A percentile compares a stretch with the other conserved stretches of the same genome.
phyloP scores from a whole-genome alignment of 2,888 invertebrate species.

The Melinopterus prodromus region DNA sequence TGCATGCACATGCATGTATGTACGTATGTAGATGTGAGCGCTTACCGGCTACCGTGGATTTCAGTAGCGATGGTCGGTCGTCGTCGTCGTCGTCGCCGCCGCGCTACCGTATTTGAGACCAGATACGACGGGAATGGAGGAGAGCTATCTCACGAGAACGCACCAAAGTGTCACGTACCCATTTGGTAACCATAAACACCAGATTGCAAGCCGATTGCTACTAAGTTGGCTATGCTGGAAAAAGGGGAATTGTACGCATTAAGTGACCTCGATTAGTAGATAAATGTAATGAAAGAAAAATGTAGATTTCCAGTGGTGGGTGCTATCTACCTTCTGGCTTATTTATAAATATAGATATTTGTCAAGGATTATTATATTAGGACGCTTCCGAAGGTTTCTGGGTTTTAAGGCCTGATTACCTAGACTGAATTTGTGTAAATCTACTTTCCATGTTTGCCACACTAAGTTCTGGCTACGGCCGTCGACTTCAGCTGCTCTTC shows the following conservation, averaged over 20 bases:
- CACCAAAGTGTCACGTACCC: not conserved
- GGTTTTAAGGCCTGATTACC: no score
- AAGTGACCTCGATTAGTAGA: not conserved
- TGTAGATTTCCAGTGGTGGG: no score
- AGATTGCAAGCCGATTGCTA: not conserved
- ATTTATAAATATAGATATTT: no score
- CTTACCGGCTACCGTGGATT: conserved; percentile 15
- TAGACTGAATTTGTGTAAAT: no score
- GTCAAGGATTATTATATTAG: no score
- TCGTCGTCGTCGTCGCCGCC: conserved; percentile 30
- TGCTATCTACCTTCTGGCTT: no score
- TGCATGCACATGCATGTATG: conserved; percentile 36
- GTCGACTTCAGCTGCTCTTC: no score
- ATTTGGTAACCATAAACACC: conserved; percentile 4
- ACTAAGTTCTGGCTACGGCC: no score
- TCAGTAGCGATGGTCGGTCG: conserved; percentile 28
- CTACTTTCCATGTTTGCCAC: no score
- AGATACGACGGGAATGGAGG: not conserved
- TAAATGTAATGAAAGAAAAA: not conserved
- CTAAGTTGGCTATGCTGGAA: not conserved
- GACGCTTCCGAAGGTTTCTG: no score
- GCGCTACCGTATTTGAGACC: conserved; percentile 30
- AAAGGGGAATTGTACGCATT: not conserved
- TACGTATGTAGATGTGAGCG: conserved; percentile 21
- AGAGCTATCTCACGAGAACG: not conserved